These are phyloP conservation scores for Phacellophora camtschatica DNA, from an alignment of 30 jellyfish, hydroid and myxozoan species.

Conservation along the genomic window DNA sequence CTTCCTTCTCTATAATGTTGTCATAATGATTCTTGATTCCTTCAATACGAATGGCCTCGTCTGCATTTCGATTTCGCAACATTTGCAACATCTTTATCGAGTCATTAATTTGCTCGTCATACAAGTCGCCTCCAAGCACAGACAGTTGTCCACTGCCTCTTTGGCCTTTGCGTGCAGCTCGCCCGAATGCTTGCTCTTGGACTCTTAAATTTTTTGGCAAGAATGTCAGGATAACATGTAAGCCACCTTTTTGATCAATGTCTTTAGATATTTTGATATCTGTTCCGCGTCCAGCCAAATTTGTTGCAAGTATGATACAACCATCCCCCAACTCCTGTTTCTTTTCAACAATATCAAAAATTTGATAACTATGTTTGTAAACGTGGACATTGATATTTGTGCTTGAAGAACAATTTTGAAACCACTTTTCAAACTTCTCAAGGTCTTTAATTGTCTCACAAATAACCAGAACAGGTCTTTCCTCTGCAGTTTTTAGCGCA, in stretches of 20 bases:
- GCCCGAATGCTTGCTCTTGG: conserved; percentile 47
- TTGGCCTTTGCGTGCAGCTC: conserved; percentile 40
- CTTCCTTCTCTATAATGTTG: background rate
- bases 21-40: no score
- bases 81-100: no score
- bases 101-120: no score
- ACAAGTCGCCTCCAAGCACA: no score
- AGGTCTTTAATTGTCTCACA: background rate
- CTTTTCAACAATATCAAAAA: background rate
- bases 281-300: conserved; percentile 64
- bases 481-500: background rate
- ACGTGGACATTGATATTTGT: background rate
- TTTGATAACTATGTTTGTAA: background rate
- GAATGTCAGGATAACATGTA: conserved; percentile 32
- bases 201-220: conserved; percentile 24
- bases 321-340: background rate
- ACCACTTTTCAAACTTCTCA: background rate
- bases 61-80: no score
- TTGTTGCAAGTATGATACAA: conserved; percentile 23
- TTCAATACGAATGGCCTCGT: no score
- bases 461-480: conserved; percentile 10
- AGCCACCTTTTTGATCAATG: conserved; percentile 10
- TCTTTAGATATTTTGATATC: background rate
- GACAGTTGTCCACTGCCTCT: no score
- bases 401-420: background rate